Evolutionary conservation across 2,888 invertebrate genomes (phyloP).

Genomic region (Chrysina gloriosa): DNA sequence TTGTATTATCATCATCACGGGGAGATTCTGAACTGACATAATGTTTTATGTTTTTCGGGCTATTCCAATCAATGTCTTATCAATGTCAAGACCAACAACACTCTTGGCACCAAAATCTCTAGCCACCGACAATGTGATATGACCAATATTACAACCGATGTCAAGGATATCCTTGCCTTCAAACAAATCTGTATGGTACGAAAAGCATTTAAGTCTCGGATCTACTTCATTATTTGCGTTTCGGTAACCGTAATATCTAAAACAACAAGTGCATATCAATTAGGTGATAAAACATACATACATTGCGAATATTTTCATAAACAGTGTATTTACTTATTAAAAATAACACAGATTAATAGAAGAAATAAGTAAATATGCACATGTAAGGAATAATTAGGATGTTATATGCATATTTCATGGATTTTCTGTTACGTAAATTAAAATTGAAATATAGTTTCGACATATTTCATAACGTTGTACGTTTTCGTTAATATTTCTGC

Average conservation of each 20-base stretch:
- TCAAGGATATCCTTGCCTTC: conserved; percentile 92
- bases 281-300: no score
- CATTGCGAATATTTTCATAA: conserved; percentile 5
- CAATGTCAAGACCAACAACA: conserved; percentile 95
- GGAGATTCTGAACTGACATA: conserved; percentile 69
- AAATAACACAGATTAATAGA: no score
- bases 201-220: conserved; percentile 84
- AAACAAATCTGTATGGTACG: conserved; percentile 84
- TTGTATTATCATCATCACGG: conserved; percentile 44
- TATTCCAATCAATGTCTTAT: conserved; percentile 82
- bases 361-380: no score
- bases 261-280: conserved; percentile 55
- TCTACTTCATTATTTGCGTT: conserved; percentile 86
- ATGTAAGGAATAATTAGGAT: no score
- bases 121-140: conserved; percentile 91
- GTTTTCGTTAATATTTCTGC: no score
- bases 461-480: no score
- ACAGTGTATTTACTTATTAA: no score
- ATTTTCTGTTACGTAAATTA: no score
- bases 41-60: conserved; percentile 81
- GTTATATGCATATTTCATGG: no score
- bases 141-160: conserved; percentile 98
- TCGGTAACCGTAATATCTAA: conserved; percentile 93
- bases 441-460: no score
- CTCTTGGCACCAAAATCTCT: conserved; percentile 85